phyloP scores from a whole-genome alignment of 2,113 vertebrate genomes.

The Scartelaos histophorus region DNA sequence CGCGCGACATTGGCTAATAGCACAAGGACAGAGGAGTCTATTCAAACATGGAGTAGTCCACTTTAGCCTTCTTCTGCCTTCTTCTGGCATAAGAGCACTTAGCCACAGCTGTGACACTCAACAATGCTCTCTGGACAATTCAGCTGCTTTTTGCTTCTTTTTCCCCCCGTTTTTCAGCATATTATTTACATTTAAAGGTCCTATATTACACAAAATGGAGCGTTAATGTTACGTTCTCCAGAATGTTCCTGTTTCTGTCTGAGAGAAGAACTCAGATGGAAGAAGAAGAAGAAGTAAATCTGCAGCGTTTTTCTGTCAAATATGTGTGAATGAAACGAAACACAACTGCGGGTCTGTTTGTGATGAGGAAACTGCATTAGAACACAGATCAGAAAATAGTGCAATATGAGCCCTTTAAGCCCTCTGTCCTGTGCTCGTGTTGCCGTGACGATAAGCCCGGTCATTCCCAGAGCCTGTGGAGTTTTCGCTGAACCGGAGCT shows the following conservation, averaged over 20 bases:
- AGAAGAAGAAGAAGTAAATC: no score
- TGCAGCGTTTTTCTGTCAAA: no score
- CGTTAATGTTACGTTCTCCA: no score
- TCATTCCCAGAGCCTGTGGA: not conserved
- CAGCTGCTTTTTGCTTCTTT: not conserved
- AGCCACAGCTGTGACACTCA: constrained; percentile 34
- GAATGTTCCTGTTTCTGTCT: no score
- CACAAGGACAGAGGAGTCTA: constrained; percentile 24
- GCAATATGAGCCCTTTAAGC: not conserved
- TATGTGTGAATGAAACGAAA: no score
- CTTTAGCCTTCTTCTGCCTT: constrained; percentile 24
- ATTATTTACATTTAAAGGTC: constrained; percentile 1
- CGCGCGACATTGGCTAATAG: constrained; percentile 22
- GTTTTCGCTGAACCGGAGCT: not conserved
- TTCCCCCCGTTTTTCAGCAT: not conserved
- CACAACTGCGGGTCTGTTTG: no score
- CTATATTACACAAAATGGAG: no score
- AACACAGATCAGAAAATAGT: no score
- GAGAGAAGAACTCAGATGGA: no score
- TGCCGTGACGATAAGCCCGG: not conserved
- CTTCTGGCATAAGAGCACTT: constrained; percentile 39
- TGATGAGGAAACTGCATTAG: no score
- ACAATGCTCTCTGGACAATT: not conserved
- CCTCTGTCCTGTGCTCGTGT: not conserved
- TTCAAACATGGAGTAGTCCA: constrained; percentile 19